Percentiles rank a stretch among this genome's conserved stretches.
Evolutionary conservation across 2,888 invertebrate species (phyloP).

Genomic region (Tupiocoris notatus): DNA sequence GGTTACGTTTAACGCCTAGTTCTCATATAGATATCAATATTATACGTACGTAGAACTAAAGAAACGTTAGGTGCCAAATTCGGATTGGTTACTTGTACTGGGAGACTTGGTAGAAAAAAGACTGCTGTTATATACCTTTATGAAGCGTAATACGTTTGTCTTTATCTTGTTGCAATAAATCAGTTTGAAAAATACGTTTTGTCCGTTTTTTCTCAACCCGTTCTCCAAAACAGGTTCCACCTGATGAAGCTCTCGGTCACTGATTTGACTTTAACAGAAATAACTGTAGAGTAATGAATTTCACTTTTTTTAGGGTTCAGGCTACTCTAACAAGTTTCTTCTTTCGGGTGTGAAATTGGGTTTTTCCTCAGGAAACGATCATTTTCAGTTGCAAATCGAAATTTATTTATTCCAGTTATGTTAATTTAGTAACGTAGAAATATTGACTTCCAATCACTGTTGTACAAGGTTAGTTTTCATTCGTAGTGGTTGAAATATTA

Average conservation of each 20-base stretch:
- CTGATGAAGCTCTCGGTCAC: too few species aligned
- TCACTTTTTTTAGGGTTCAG: too few species aligned
- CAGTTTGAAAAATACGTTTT: slow-evolving; percentile 25
- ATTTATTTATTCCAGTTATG: slow-evolving; percentile 28
- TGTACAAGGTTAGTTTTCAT: slow-evolving; percentile 25
- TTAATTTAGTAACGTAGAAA: slow-evolving; percentile 35
- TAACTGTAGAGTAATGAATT: too few species aligned
- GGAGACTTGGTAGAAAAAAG: slow-evolving; percentile 32
- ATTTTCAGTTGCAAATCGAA: slow-evolving; percentile 15
- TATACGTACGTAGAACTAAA: not conserved
- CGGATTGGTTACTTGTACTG: slow-evolving; percentile 21
- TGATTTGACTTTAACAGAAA: too few species aligned
- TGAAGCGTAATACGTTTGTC: slow-evolving; percentile 20
- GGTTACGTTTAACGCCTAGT: not conserved
- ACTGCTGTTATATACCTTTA: slow-evolving; percentile 40
- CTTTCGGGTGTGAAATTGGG: too few species aligned
- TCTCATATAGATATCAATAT: not conserved
- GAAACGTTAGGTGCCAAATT: slow-evolving; percentile 18
- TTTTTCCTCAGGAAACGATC: not conserved
- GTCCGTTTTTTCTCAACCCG: not conserved
- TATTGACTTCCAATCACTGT: slow-evolving; percentile 34
- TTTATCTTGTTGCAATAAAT: slow-evolving; percentile 35
- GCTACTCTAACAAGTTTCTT: too few species aligned
- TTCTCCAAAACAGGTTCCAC: too few species aligned
- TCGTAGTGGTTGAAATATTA: slow-evolving; percentile 22